phyloP scores from a whole-genome alignment of 2,888 invertebrate species.

The Aspidapion aeneum region DNA sequence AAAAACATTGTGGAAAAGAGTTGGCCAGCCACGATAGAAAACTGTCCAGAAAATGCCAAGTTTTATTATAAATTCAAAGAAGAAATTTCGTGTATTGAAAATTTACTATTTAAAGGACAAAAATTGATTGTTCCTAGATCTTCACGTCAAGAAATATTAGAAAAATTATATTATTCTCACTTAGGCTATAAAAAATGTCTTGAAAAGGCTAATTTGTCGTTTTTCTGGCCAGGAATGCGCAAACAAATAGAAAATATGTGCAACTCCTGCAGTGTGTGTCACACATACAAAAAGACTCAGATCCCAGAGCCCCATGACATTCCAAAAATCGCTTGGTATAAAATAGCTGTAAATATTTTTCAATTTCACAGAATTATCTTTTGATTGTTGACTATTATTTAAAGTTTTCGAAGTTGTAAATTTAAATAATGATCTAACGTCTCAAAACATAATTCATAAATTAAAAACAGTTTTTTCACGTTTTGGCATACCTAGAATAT shows the following conservation, averaged over 20 bases:
- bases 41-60: conserved; percentile 17
- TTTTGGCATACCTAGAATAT: conserved; percentile 5
- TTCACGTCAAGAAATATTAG: conserved; percentile 17
- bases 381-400: too few relatives aligned
- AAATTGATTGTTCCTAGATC: conserved; percentile 22
- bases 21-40: conserved; percentile 28
- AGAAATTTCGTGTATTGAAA: too few relatives aligned
- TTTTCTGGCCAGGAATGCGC: conserved; percentile 32
- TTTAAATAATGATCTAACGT: conserved; percentile 6
- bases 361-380: too few relatives aligned
- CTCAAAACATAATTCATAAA: conserved; percentile 3
- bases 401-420: conserved; percentile 13
- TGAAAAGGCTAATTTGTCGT: too few relatives aligned
- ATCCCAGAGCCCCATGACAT: conserved; percentile 8
- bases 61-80: too few relatives aligned
- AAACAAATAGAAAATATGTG: conserved; percentile 3
- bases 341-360: conserved; percentile 15
- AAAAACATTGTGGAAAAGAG: conserved; percentile 27
- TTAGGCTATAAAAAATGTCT: conserved; percentile 29
- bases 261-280: conserved; percentile 21
- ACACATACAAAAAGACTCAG: conserved; percentile 19
- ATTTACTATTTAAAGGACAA: too few relatives aligned
- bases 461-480: background rate
- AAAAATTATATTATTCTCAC: conserved; percentile 18
- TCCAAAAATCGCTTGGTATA: conserved; percentile 10